These are phyloP conservation scores for Rhadina sibilatrix DNA, from an alignment of 2,113 vertebrate species.

Conservation along the genomic window DNA sequence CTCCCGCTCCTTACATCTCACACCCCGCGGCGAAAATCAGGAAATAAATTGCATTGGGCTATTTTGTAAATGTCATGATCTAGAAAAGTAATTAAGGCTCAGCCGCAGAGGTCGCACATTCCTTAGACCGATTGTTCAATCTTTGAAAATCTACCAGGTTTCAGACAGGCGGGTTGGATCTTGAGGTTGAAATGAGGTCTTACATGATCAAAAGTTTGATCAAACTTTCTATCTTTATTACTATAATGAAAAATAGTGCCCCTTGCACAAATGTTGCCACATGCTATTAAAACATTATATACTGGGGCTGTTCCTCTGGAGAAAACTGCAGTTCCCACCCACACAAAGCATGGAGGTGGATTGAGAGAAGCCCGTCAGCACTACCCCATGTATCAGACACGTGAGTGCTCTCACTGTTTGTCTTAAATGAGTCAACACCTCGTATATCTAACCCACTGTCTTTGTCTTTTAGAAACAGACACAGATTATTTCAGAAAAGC, in stretches of 20 bases:
- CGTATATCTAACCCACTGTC: background rate
- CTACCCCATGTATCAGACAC: background rate
- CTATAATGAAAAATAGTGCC: background rate
- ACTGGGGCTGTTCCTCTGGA: background rate
- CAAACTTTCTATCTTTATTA: background rate
- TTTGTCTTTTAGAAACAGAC: background rate
- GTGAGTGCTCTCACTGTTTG: background rate
- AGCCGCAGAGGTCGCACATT: background rate
- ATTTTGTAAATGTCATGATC: background rate
- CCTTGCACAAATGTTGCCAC: background rate
- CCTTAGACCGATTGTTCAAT: background rate
- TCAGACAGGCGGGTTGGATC: rapidly evolving
- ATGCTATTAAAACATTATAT: background rate
- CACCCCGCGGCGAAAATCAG: background rate
- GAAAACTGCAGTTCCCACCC: background rate
- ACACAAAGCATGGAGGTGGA: background rate
- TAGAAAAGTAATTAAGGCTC: background rate
- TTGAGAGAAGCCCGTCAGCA: background rate
- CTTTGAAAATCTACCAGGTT: background rate
- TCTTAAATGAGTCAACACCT: background rate
- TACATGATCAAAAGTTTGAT: background rate
- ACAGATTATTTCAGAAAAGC: background rate
- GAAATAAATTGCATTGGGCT: background rate
- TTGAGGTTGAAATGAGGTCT: background rate
- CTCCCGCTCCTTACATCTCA: too few species aligned